A percentile compares a stretch with the other conserved stretches of the same genome.
These are phyloP conservation scores for Thalpophila matura DNA, from an alignment of 2,888 invertebrate species.

Conservation along the genomic window DNA sequence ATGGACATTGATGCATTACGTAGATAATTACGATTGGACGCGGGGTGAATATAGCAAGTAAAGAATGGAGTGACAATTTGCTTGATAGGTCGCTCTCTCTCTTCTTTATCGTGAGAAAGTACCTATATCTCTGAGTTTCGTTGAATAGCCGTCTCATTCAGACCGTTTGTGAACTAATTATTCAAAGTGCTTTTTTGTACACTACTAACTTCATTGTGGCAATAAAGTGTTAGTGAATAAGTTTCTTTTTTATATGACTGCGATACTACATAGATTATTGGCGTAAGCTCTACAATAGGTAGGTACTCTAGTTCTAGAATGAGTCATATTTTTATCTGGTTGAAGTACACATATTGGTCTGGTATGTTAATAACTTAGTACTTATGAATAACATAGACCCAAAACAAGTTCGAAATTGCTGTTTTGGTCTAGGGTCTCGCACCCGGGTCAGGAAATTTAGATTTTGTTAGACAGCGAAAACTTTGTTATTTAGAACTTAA, in stretches of 20 bases:
- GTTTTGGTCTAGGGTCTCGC: too few relatives aligned
- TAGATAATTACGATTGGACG: slow-evolving; percentile 54
- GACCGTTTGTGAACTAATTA: slow-evolving; percentile 61
- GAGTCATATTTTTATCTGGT: neutral
- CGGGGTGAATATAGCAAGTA: slow-evolving; percentile 41
- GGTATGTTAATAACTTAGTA: too few relatives aligned
- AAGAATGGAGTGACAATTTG: slow-evolving; percentile 62
- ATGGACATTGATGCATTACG: slow-evolving; percentile 57
- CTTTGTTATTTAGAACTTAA: slow-evolving; percentile 5
- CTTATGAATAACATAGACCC: too few relatives aligned
- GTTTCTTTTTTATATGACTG: slow-evolving; percentile 10
- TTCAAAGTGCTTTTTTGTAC: slow-evolving; percentile 51
- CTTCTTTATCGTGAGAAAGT: slow-evolving; percentile 70
- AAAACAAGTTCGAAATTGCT: too few relatives aligned
- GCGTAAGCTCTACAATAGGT: neutral
- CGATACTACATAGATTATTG: neutral
- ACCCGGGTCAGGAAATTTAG: neutral
- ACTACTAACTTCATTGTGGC: slow-evolving; percentile 30
- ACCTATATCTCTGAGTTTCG: slow-evolving; percentile 62
- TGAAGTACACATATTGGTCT: too few relatives aligned
- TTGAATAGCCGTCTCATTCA: slow-evolving; percentile 65
- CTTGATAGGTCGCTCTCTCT: slow-evolving; percentile 60
- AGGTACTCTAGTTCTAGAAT: too few relatives aligned
- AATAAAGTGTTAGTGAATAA: slow-evolving; percentile 23
- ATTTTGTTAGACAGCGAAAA: neutral